Evolutionary conservation across 2,888 invertebrate genomes (phyloP).

Genomic region (Druceiella hillmani): DNA sequence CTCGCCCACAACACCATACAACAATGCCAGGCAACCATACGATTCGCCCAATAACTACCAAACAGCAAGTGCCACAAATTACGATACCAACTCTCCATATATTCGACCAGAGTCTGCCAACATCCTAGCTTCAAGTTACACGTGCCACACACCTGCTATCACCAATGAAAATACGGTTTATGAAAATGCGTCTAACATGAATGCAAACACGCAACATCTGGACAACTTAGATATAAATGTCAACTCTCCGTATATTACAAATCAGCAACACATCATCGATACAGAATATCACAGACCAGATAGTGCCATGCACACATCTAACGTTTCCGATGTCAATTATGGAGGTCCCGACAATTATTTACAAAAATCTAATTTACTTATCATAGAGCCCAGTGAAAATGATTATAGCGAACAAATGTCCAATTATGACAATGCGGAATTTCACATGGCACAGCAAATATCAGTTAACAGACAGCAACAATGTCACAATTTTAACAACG

Average conservation of each 20-base stretch:
- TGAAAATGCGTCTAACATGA: neutral
- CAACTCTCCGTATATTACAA: constrained; percentile 39
- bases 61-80: constrained; percentile 29
- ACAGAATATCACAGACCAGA: constrained; percentile 41
- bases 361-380: constrained; percentile 44
- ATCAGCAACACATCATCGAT: constrained; percentile 38
- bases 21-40: constrained; percentile 38
- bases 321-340: constrained; percentile 34
- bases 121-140: constrained; percentile 43
- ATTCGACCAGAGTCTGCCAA: constrained; percentile 50
- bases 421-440: constrained; percentile 41
- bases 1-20: constrained; percentile 42
- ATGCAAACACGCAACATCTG: neutral
- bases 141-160: constrained; percentile 40
- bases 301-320: constrained; percentile 42
- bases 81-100: constrained; percentile 46
- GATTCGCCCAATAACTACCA: constrained; percentile 47
- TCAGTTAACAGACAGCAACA: constrained; percentile 31
- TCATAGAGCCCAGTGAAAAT: constrained; percentile 48
- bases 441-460: constrained; percentile 24
- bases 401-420: constrained; percentile 51
- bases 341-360: constrained; percentile 42
- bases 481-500: constrained; percentile 51
- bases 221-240: constrained; percentile 33
- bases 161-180: neutral